Evolutionary conservation across 1,140 invertebrate genomes (phyloP).

Genomic region (Centruroides vittatus): DNA sequence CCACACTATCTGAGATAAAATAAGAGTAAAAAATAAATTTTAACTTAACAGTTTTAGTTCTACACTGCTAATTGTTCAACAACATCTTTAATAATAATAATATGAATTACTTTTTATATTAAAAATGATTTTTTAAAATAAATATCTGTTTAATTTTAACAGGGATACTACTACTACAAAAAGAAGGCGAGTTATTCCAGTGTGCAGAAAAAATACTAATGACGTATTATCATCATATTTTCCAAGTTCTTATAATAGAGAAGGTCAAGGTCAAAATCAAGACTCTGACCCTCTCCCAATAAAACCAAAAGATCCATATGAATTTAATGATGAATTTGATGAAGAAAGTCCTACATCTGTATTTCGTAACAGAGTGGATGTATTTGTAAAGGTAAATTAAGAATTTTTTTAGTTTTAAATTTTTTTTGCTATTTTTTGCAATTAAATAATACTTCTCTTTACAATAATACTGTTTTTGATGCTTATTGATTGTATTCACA

Average conservation of each 20-base stretch:
- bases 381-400: not conserved
- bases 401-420: too few relatives aligned
- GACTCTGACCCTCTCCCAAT: constrained; percentile 4
- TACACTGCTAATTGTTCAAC: too few relatives aligned
- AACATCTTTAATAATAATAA: too few relatives aligned
- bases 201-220: not conserved
- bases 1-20: too few relatives aligned
- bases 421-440: too few relatives aligned
- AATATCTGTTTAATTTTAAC: constrained; percentile 3
- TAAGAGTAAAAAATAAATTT: too few relatives aligned
- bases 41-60: too few relatives aligned
- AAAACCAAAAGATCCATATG: constrained; percentile 44
- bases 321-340: constrained; percentile 43
- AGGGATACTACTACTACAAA: constrained; percentile 2
- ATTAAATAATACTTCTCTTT: too few relatives aligned
- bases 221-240: not conserved
- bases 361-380: constrained; percentile 19
- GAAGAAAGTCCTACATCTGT: constrained; percentile 21
- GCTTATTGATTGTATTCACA: too few relatives aligned
- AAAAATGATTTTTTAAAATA: too few relatives aligned
- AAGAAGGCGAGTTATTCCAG: constrained; percentile 1
- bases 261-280: constrained; percentile 3
- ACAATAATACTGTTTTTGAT: too few relatives aligned
- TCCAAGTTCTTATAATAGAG: not conserved
- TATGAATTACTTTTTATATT: too few relatives aligned